Percentiles rank a stretch among this genome's conserved stretches.
phyloP scores from a whole-genome alignment of 2,797 vertebrate species.

The Alfaro cultratus region DNA sequence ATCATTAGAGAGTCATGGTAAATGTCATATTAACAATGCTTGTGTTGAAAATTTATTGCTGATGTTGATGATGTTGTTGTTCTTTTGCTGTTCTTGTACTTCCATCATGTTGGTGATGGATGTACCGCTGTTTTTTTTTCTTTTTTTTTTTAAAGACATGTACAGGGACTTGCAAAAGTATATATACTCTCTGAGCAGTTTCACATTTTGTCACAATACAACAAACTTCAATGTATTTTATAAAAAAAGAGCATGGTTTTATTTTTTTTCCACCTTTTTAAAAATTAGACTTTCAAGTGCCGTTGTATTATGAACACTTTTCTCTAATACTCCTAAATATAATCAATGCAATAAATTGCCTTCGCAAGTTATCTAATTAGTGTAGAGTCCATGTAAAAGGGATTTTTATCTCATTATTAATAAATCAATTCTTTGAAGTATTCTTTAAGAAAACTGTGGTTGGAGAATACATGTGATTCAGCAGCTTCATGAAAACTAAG shows the following conservation, averaged over 20 bases:
- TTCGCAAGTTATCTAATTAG: background rate
- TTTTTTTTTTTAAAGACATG: background rate
- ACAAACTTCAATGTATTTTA: background rate
- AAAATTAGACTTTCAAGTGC: background rate
- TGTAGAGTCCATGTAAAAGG: background rate
- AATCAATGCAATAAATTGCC: background rate
- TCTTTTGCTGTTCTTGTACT: conserved; percentile 8
- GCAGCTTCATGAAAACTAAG: background rate
- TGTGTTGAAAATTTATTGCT: conserved; percentile 35
- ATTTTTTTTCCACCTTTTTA: background rate
- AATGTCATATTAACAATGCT: conserved; percentile 48
- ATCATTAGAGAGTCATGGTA: conserved; percentile 54
- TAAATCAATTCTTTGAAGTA: background rate
- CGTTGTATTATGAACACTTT: background rate
- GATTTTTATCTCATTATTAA: background rate
- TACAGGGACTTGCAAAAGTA: too few species aligned
- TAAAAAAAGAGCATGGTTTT: background rate
- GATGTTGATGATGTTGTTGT: conserved; percentile 22
- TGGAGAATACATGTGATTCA: background rate
- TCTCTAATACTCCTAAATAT: background rate
- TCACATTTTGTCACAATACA: background rate
- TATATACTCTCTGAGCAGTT: background rate
- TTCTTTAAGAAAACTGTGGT: background rate
- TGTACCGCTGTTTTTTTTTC: background rate
- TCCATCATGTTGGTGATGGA: conserved; percentile 14